phyloP scores from a whole-genome alignment of 1,140 invertebrate species.

The Scaptomyza hsui region DNA sequence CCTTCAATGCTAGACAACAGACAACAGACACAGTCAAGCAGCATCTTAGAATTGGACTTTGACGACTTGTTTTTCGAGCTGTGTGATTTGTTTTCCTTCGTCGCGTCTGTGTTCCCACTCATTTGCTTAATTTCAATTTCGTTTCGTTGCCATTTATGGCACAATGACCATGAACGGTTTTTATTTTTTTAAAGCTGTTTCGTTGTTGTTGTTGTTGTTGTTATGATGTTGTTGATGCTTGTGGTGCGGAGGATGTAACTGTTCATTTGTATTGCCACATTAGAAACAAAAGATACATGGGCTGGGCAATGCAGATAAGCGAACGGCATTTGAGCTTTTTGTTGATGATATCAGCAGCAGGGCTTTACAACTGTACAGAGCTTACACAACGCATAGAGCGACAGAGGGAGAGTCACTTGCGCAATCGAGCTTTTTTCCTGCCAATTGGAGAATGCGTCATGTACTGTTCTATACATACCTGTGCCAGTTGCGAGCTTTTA shows the following conservation, averaged over 20 bases:
- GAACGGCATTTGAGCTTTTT: slow-evolving; percentile 12
- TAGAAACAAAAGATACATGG: slow-evolving; percentile 51
- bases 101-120: slow-evolving; percentile 72
- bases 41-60: slow-evolving; percentile 53
- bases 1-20: slow-evolving; percentile 44
- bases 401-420: slow-evolving; percentile 1
- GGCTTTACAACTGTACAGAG: slow-evolving; percentile 9
- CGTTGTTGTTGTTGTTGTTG: slow-evolving; percentile 28
- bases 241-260: slow-evolving; percentile 75
- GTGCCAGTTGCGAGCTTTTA: neutral
- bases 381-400: neutral
- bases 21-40: neutral
- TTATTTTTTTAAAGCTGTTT: too few species aligned
- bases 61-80: slow-evolving; percentile 65
- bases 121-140: slow-evolving; percentile 82
- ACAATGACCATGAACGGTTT: slow-evolving; percentile 79
- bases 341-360: slow-evolving; percentile 43
- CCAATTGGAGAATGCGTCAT: slow-evolving; percentile 21
- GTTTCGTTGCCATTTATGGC: slow-evolving; percentile 80
- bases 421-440: slow-evolving; percentile 30
- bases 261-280: slow-evolving; percentile 46
- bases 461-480: neutral
- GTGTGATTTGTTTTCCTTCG: slow-evolving; percentile 39
- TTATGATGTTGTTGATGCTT: slow-evolving; percentile 15
- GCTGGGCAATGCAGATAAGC: slow-evolving; percentile 32